Base-by-base conservation (phyloP, 2,797 vertebrate species). In the Prionace glauca region DNA sequence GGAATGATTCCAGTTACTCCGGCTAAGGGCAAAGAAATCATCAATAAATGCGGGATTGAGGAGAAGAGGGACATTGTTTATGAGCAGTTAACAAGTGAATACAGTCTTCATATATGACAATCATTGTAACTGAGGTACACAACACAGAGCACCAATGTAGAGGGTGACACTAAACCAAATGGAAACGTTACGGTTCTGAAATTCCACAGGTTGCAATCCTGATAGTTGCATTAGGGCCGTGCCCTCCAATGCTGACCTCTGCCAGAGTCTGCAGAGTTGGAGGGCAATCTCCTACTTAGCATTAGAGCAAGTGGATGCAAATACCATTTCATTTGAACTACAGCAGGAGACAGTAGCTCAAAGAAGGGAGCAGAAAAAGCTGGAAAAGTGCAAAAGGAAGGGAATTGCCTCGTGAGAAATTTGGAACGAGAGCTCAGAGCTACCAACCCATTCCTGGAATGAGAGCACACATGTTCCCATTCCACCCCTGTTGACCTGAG, bases 1-100 rank as follows among this genome's bases (percentile, higher is more conserved):
- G 98, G 98, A 96, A 99, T 97, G 96, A 99, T 96, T 84, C 98
- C 98, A 0, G 98, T 99, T 95, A 99, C 98, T 93, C 98, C 98
- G 84, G 98, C 99, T 99, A 96, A 94, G 95, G 95, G 96, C 95
- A 95, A 36, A 96, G 96, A 95, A 29, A 18, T 41, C 94, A 96
- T 77, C 95, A 90, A 96, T 8, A 36, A 45, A 71, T 22, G 14
- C 41, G 41, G 20, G 50, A 65, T 87, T 56, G 16, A 32, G 16
- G 32, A 36, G n/a, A 18, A 36, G 5, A 18, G 16, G 9, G 7
- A 67, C 32, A 65, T n/a, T 20, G 32, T 91, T 91, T 7, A 26
- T 56, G 41, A 45, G 41, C 36, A 86, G 81, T 86, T 56, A 90
- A 60, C 56, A 29, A 36, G 24, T 24, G 26, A 29, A 45, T 32